phyloP scores from a whole-genome alignment of 2,113 vertebrate genomes.

The Sphyrna mokarran region DNA sequence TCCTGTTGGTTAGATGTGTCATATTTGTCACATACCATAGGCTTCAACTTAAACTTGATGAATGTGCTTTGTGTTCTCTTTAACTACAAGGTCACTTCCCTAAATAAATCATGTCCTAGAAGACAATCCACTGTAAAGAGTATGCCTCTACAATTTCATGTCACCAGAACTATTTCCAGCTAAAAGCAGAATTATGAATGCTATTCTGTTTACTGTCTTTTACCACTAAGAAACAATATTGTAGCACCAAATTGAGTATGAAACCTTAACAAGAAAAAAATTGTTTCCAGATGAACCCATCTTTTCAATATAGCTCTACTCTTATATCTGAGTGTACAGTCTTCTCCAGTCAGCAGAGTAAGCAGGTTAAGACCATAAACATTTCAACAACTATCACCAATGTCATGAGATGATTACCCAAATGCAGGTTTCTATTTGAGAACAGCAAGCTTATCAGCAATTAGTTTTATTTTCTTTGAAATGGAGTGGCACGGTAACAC shows the following conservation, averaged over 20 bases:
- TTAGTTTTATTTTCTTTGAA: not conserved
- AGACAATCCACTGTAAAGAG: not conserved
- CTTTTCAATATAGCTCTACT: not conserved
- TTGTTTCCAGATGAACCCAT: not conserved
- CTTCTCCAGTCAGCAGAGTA: not conserved
- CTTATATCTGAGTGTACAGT: not conserved
- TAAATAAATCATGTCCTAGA: slow-evolving; percentile 12
- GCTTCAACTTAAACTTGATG: not conserved
- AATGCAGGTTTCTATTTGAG: not conserved
- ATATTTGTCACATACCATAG: not conserved
- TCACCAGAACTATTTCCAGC: not conserved
- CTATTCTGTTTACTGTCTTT: not conserved
- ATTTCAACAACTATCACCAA: not conserved
- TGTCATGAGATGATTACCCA: not conserved
- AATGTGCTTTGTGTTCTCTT: slow-evolving; percentile 8
- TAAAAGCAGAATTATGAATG: not conserved
- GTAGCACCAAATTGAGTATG: not conserved
- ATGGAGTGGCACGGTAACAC: too few species aligned
- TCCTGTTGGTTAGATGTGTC: not conserved
- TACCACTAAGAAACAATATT: not conserved
- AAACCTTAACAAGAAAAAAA: not conserved
- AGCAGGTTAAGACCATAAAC: not conserved
- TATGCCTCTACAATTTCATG: not conserved
- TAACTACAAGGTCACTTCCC: slow-evolving; percentile 8
- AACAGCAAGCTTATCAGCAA: not conserved